Evolutionary conservation across 2,888 invertebrate genomes (phyloP).

Genomic region (Tromatobia lineatoria): DNA sequence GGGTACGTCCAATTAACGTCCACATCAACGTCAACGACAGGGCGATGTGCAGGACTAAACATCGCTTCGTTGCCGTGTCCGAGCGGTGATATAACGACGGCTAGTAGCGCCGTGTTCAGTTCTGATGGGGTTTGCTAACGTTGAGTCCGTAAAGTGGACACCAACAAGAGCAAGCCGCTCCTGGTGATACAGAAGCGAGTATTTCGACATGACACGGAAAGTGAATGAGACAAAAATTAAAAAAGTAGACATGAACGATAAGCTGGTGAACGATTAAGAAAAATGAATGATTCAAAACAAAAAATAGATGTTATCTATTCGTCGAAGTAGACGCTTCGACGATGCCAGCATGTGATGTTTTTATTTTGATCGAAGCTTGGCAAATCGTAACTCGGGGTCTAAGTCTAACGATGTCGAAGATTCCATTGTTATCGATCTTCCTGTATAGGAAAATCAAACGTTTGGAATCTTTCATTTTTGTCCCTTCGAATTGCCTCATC

Average conservation of each 20-base stretch:
- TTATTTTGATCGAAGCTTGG: too few relatives aligned
- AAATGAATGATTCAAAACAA: background rate
- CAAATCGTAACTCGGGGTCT: too few relatives aligned
- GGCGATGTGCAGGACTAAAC: conserved; percentile 60
- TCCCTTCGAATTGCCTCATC: too few relatives aligned
- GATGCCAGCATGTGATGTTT: too few relatives aligned
- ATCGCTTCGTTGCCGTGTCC: conserved; percentile 59
- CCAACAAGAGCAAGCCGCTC: background rate
- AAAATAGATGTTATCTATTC: too few relatives aligned
- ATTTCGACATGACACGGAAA: background rate
- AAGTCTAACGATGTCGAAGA: too few relatives aligned
- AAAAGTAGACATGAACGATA: background rate
- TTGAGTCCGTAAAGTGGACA: conserved; percentile 20
- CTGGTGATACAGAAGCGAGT: background rate
- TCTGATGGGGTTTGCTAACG: conserved; percentile 1
- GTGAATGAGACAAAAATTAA: conserved; percentile 1
- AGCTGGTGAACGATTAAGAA: background rate
- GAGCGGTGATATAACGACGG: conserved; percentile 55
- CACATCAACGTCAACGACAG: conserved; percentile 65
- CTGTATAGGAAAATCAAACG: too few relatives aligned
- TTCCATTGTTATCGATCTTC: too few relatives aligned
- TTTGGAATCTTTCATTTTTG: too few relatives aligned
- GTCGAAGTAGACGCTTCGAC: too few relatives aligned
- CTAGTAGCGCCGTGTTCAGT: conserved; percentile 26
- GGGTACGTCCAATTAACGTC: conserved; percentile 67